These are phyloP conservation scores for Acleris sparsana DNA, from an alignment of 2,888 invertebrate species.

Conservation along the genomic window DNA sequence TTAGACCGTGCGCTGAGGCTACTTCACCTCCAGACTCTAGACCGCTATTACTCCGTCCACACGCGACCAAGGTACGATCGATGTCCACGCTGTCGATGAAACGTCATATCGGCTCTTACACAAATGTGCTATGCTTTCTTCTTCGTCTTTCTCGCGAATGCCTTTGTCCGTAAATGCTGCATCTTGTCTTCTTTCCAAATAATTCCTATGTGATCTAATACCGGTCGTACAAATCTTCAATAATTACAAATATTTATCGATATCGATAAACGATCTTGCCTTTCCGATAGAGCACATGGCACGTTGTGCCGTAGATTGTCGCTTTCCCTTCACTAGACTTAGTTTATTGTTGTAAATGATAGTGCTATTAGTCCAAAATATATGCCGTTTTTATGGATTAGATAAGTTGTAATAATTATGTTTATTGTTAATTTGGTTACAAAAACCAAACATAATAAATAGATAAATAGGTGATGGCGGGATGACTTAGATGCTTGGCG, in stretches of 20 bases:
- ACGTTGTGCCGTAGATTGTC: conserved; percentile 7
- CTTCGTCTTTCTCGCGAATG: conserved; percentile 20
- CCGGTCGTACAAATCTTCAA: not conserved
- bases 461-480: too few species aligned
- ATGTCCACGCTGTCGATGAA: conserved; percentile 33
- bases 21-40: conserved; percentile 82
- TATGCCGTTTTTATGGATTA: not conserved
- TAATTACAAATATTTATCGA: not conserved
- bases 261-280: not conserved
- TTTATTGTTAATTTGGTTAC: too few species aligned
- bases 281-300: not conserved
- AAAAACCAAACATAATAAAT: too few species aligned
- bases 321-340: conserved; percentile 6
- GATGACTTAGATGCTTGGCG: too few species aligned
- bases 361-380: not conserved
- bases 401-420: too few species aligned
- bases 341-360: not conserved
- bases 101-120: conserved; percentile 26
- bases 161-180: conserved; percentile 11
- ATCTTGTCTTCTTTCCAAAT: conserved; percentile 11
- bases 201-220: not conserved
- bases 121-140: conserved; percentile 31
- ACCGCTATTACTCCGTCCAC: conserved; percentile 84
- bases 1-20: conserved; percentile 82
- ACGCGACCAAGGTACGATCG: conserved; percentile 84